Percentiles rank a stretch among this genome's conserved stretches.
These are phyloP conservation scores for Drosophila santomea DNA, from an alignment of 1,140 invertebrate species.

Conservation along the genomic window DNA sequence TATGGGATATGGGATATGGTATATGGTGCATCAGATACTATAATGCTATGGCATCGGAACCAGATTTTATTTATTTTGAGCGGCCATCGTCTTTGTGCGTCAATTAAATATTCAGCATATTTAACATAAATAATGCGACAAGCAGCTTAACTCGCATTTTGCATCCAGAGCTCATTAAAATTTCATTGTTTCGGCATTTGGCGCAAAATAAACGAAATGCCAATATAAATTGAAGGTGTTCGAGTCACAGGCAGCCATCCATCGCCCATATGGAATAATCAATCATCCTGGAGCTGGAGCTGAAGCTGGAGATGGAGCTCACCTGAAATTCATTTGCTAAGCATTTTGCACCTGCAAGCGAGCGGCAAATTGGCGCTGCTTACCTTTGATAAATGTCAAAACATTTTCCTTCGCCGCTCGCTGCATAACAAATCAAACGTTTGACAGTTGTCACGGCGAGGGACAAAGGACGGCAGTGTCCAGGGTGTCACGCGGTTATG, in stretches of 20 bases:
- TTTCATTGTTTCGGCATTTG: neutral
- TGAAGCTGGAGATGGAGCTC: neutral
- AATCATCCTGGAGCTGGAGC: constrained; percentile 39
- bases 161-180: constrained; percentile 36
- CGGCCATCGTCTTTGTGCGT: neutral
- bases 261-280: neutral
- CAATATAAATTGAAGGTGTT: constrained; percentile 7
- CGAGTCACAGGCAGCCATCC: neutral
- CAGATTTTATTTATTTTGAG: neutral
- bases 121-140: constrained; percentile 68
- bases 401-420: constrained; percentile 38
- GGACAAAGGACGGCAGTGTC: constrained; percentile 2
- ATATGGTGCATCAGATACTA: neutral
- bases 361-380: constrained; percentile 25
- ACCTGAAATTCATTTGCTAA: constrained; percentile 48
- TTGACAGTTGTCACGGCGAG: constrained; percentile 50
- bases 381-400: constrained; percentile 69
- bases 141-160: constrained; percentile 55
- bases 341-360: constrained; percentile 35
- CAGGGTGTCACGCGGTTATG: neutral
- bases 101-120: constrained; percentile 47
- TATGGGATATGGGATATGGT: neutral
- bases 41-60: neutral
- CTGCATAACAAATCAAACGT: constrained; percentile 68
- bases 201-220: constrained; percentile 2